phyloP scores from a whole-genome alignment of 2,888 invertebrate genomes.

The Drosophila macrospina region DNA sequence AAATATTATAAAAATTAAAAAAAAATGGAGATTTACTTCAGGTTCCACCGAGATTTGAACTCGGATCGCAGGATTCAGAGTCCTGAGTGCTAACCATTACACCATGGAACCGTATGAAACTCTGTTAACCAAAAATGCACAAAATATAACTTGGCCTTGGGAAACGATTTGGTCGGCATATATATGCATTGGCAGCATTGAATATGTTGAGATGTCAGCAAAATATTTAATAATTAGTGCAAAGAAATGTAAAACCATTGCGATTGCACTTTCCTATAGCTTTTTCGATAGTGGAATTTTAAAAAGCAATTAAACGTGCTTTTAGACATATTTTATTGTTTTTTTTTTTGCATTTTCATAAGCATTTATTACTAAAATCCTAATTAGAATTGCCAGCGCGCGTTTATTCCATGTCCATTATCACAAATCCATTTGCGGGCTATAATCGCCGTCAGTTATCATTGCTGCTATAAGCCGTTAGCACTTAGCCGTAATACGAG shows the following conservation, averaged over 20 bases:
- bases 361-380: conserved; percentile 57
- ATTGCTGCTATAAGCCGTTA: conserved; percentile 10
- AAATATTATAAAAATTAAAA: neutral
- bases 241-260: no score
- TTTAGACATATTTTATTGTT: conserved; percentile 33
- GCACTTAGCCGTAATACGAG: conserved; percentile 78
- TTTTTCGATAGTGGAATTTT: neutral
- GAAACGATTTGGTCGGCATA: neutral
- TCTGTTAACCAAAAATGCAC: neutral
- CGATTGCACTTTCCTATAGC: neutral
- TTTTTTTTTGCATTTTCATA: conserved; percentile 51
- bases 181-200: neutral
- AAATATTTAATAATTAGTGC: no score
- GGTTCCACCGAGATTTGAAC: conserved; percentile 86
- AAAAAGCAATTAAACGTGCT: conserved; percentile 20
- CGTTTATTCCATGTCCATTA: conserved; percentile 62
- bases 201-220: neutral
- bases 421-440: conserved; percentile 52
- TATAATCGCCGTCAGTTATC: conserved; percentile 31
- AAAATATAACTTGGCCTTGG: conserved; percentile 13
- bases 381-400: conserved; percentile 69
- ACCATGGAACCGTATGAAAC: conserved; percentile 85
- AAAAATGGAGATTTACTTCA: conserved; percentile 33
- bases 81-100: conserved; percentile 87
- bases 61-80: conserved; percentile 86